Percentiles rank a stretch among this genome's conserved stretches.
These are phyloP conservation scores for Alces alces DNA, from an alignment of 2,113 vertebrate species.

Conservation along the genomic window DNA sequence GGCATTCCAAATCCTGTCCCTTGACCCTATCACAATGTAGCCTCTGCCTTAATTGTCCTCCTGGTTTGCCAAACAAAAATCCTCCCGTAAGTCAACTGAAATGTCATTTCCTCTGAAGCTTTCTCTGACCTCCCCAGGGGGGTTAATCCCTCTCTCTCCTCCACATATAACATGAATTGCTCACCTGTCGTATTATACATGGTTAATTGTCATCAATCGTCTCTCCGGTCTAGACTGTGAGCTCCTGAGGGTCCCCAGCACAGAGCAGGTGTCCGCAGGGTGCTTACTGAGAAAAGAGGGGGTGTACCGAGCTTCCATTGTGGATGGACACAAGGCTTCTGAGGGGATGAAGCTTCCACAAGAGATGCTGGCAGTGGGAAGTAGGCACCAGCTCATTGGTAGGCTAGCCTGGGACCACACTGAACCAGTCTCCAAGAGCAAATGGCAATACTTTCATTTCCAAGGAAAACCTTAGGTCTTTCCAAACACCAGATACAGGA, in stretches of 20 bases:
- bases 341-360: background rate
- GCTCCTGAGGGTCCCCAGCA: background rate
- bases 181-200: background rate
- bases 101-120: background rate
- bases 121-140: background rate
- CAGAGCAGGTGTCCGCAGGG: background rate
- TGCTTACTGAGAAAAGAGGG: background rate
- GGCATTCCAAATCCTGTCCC: background rate
- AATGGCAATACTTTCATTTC: background rate
- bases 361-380: background rate
- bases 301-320: rapidly evolving
- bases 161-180: rapidly evolving
- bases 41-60: background rate
- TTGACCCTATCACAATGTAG: background rate
- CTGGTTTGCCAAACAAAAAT: background rate
- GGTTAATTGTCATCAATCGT: background rate
- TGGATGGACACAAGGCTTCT: no score
- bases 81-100: background rate
- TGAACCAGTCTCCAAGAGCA: background rate
- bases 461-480: background rate
- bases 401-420: background rate
- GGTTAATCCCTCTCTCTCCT: background rate
- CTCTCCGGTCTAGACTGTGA: background rate
- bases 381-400: background rate
- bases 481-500: background rate